Base-by-base conservation (phyloP, 1,140 invertebrate species). In the Cherax destructor region DNA sequence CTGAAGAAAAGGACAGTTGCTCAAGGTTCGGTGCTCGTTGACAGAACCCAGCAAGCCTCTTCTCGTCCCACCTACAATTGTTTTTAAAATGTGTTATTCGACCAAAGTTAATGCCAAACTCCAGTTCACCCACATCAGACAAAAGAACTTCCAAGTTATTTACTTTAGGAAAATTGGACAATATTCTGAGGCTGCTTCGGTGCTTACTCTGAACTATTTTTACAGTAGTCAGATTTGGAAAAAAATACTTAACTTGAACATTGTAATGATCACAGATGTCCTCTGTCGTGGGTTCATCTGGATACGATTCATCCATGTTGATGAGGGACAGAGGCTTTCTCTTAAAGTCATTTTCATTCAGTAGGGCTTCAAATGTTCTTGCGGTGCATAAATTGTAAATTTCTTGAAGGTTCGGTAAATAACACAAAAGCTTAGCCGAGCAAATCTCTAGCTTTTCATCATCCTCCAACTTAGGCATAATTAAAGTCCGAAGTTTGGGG, bases 401-500 rank as follows among this genome's bases (percentile, higher is more conserved):
- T 13, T 50, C 78, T 52, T 80, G 13, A 21, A 65, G 61, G 18
- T 13, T 11, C 13, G 61, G 61, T 65, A 65, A 65, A 65, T 65
- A 65, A 65, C 61, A 65, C 61, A 65, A 18, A 6, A 65, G 61
- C 61, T 65, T 65, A 18, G 61, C 11, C 18, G 61, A 18, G 61
- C 61, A 65, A 2, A 21, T 18, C 61, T 65, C 61, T 18, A 65
- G 21, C 13, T 5, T 80, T 9, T 52, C 11, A 4, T n/a, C 10
- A 24, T 41, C 3, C 3, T 13, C 49, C 18, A 80, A 47, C 3
- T 4, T 9, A 18, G 78, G 78, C 41, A 80, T 50, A 49, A 80
- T 41, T 52, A 80, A 41, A 41, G 21, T 80, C 49, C 52, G 78
- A 18, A 80, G 47, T 80, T 80, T 80, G 6, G 78, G 78, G 18